Base-by-base conservation (phyloP, 2,113 vertebrate species). In the Cromileptes altivelis region DNA sequence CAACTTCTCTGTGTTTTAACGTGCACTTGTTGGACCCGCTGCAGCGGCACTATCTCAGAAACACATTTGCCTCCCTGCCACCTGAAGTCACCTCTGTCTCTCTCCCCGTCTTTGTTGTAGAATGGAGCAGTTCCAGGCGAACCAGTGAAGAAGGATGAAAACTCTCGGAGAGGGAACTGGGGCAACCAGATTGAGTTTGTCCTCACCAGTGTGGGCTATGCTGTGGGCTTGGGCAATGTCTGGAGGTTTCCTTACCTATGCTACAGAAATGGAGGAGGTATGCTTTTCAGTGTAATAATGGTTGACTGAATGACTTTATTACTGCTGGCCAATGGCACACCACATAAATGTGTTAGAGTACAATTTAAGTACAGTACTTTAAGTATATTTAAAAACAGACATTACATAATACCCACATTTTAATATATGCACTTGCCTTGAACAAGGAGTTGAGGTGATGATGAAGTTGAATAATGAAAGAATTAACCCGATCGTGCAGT, bases 231-330 rank as follows among this genome's bases (percentile, higher is more conserved):
- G 80, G 98, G 98, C 81, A 99, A 99, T 11, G 98, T 99, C 90
- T 99, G 98, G 98, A 97, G 98, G 91, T 99, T 99, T 85, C 98
- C 98, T 4, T 99, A 99, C 93, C 98, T 99, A 92, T 99, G 98
- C 96, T 99, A 99, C 93, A 96, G 98, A 93, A 99, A 99, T 95
- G 98, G 98, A 93, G 98, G 98, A 97, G 98, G 98, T 99, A 80
- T 0, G 42, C 11, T 10, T 42, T 42, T 42, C 7, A 42, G 42
- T 42, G 42, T 42, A 42, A 42, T 42, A 42, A 10, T 42, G 42
- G 42, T 42, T 42, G 42, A 10, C 42, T 2, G 7, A 42, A 9
- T 33, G 30, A 1, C 19, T 53, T 27, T 33, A n/a, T 58, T 23
- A 12, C 13, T 19, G 19, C 19, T 19, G 27, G 47, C 25, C 55